Percentiles rank a stretch among this genome's conserved stretches.
Evolutionary conservation across 2,113 vertebrate species (phyloP).

Genomic region (Cyanoderma ruficeps): DNA sequence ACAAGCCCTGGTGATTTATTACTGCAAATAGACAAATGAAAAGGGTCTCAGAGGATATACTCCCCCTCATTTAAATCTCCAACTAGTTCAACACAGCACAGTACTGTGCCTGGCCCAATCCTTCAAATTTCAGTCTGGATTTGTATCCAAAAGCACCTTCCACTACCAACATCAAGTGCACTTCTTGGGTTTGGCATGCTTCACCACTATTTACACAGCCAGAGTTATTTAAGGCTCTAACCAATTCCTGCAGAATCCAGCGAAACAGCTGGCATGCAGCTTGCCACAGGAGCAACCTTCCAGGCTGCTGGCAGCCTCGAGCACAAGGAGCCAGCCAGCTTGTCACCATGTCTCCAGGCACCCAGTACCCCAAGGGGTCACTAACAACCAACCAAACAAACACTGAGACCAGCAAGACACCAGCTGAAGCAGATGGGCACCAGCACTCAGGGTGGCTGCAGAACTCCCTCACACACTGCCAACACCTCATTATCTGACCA

Average conservation of each 20-base stretch:
- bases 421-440: not conserved
- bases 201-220: not conserved
- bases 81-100: not conserved
- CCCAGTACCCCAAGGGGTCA: not conserved
- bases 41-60: not conserved
- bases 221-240: not conserved
- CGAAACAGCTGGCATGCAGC: not conserved
- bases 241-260: not conserved
- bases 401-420: not conserved
- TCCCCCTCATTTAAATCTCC: not conserved
- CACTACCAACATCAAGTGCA: not conserved
- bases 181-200: not conserved
- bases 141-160: not conserved
- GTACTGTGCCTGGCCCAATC: not conserved
- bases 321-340: not conserved
- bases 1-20: not conserved
- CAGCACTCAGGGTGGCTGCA: not conserved
- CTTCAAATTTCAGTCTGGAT: not conserved
- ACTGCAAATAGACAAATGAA: not conserved
- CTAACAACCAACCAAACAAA: not conserved
- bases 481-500: not conserved
- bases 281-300: not conserved
- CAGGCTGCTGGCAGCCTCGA: not conserved
- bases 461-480: not conserved
- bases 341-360: not conserved